Evolutionary conservation across 2,888 invertebrate genomes (phyloP).

Genomic region (Mycalesis mineus): DNA sequence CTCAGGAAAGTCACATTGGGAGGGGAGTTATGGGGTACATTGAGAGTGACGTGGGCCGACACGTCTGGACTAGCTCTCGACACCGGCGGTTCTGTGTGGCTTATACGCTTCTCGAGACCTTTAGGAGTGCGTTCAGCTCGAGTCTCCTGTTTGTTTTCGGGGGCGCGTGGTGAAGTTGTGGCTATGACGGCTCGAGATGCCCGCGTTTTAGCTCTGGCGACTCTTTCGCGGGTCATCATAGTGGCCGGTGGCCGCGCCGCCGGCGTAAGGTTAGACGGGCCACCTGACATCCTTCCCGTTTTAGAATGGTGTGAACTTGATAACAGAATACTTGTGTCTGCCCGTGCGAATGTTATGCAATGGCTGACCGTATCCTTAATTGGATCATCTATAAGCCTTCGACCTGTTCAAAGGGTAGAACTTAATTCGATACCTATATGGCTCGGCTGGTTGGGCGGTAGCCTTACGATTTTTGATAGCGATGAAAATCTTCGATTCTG

Average conservation of each 20-base stretch:
- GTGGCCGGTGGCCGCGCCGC: conserved; percentile 67
- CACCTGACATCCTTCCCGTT: conserved; percentile 89
- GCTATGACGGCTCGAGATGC: conserved; percentile 67
- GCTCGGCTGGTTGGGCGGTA: conserved; percentile 86
- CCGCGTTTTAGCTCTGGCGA: conserved; percentile 92
- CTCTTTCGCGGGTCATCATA: conserved; percentile 88
- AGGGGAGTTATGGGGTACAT: conserved; percentile 69
- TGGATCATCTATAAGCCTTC: conserved; percentile 73
- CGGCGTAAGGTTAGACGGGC: conserved; percentile 82
- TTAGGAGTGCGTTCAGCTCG: conserved; percentile 93
- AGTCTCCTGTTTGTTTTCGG: conserved; percentile 96
- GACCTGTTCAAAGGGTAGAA: conserved; percentile 82
- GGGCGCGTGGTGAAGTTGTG: conserved; percentile 92
- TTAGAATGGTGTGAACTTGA: conserved; percentile 87
- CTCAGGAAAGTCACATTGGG: conserved; percentile 68
- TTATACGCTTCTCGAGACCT: conserved; percentile 91
- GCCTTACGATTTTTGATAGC: conserved; percentile 90
- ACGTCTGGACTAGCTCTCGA: conserved; percentile 81
- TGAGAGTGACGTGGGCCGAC: conserved; percentile 70
- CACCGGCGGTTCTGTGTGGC: conserved; percentile 97
- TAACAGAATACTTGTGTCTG: conserved; percentile 93
- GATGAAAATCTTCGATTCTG: conserved; percentile 91
- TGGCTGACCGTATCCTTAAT: conserved; percentile 86
- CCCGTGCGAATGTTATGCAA: conserved; percentile 88
- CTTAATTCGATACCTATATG: conserved; percentile 81